Conservation (phyloP, 2,888 invertebrate species). For the Tineola bisselliella region DNA sequence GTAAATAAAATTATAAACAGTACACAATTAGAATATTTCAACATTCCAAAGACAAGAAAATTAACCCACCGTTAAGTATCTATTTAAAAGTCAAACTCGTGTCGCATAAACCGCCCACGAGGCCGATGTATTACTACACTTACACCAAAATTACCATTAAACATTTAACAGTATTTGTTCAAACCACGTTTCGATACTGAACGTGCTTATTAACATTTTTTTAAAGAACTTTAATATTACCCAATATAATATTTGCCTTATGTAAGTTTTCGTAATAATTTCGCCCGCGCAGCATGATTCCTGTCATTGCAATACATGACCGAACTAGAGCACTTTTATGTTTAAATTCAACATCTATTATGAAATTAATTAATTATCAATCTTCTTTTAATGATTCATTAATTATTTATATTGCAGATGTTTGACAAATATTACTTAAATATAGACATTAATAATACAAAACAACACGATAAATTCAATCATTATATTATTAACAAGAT, state of each 20-base stretch:
- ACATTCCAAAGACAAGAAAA: neutral
- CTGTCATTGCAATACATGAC: neutral
- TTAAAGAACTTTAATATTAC: neutral
- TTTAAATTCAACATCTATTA: neutral
- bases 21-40: neutral
- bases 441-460: neutral
- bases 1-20: too few species aligned
- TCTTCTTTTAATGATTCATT: neutral
- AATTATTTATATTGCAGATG: neutral
- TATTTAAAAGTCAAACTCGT: conserved; percentile 5
- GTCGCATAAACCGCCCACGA: conserved; percentile 12
- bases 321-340: neutral
- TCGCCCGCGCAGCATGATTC: neutral
- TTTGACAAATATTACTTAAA: neutral
- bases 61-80: neutral
- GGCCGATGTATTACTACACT: neutral
- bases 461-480: too few species aligned
- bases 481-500: too few species aligned
- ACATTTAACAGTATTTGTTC: conserved; percentile 14
- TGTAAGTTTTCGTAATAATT: neutral
- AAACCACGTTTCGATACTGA: conserved; percentile 20
- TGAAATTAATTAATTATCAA: neutral
- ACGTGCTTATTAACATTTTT: conserved; percentile 20
- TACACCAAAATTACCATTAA: conserved; percentile 20
- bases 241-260: conserved; percentile 1